Conservation (phyloP, 2,113 vertebrate genomes). For the Strigops habroptila region DNA sequence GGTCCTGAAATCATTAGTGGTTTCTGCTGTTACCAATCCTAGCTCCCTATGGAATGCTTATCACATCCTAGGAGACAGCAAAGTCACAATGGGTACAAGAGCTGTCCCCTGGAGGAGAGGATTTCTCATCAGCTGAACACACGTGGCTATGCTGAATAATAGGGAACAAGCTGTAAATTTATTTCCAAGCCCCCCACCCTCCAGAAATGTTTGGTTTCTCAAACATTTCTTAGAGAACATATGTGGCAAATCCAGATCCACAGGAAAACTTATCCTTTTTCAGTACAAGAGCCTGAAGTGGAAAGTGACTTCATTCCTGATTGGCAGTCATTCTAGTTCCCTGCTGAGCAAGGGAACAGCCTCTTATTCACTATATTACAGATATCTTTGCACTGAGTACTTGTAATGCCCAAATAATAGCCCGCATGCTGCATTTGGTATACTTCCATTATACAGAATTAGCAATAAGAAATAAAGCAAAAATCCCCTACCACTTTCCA, state of each 20-base stretch:
- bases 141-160: fast-evolving
- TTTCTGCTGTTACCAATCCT: background rate
- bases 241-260: background rate
- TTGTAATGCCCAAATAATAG: background rate
- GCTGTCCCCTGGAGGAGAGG: background rate
- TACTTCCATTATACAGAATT: background rate
- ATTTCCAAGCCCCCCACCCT: background rate
- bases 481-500: background rate
- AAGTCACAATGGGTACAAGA: background rate
- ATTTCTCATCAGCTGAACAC: background rate
- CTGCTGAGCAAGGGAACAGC: conserved; percentile 15
- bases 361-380: background rate
- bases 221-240: background rate
- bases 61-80: background rate
- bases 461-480: background rate
- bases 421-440: background rate
- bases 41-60: background rate
- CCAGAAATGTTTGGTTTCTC: background rate
- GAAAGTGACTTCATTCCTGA: conserved; percentile 15
- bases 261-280: background rate
- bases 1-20: background rate
- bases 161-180: background rate
- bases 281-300: background rate
- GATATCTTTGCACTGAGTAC: background rate
- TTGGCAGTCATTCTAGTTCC: background rate